Base-by-base conservation (phyloP, 2,888 invertebrate species). In the Drosophila basisetae region DNA sequence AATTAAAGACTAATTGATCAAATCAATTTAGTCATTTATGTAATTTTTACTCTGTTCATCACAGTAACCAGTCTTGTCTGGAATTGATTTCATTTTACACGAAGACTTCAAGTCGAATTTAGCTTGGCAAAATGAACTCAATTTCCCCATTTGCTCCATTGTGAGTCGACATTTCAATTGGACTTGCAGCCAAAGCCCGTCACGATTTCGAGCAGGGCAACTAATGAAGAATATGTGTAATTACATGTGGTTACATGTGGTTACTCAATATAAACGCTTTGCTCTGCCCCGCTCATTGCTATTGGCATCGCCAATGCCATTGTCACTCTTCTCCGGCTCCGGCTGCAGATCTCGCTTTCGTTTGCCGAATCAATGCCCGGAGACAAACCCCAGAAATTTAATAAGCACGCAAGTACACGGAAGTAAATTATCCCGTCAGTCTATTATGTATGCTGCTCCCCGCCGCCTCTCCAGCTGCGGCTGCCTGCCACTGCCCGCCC, bases 391-490 rank as follows among this genome's bases (percentile, higher is more conserved):
- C 73, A 84, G 82, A 89, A 90, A 91, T 90, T 90, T 90, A 90
- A 90, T 90, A 90, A 90, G 89, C 90, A 91, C 88, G 84, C 82
- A 84, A 91, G 84, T 82, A 78, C 80, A 91, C 80, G 83, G 90
- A 91, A 90, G 85, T 87, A 78, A 82, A 88, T 91, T 89, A 85
- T 88, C 67, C 85, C 73, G 75, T 76, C 88, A 83, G 90, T 90
- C 83, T 76, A 90, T 90, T 84, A 84, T 82, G 84, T 88, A 77
- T 70, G 89, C 80, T 58, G 62, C 53, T 55, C 62, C 49, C 62
- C 50, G 9, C 30, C 37, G 2, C 37, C 25, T 18, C 16, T 22
- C 16, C 33, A 11, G 11, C 31, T 30, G 28, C 52, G 37, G 37
- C 22, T 13, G 22, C 13, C 22, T 7, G 18, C 39, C 39, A 30